Base-by-base conservation (phyloP, 2,888 invertebrate species). In the Apantesis nais region DNA sequence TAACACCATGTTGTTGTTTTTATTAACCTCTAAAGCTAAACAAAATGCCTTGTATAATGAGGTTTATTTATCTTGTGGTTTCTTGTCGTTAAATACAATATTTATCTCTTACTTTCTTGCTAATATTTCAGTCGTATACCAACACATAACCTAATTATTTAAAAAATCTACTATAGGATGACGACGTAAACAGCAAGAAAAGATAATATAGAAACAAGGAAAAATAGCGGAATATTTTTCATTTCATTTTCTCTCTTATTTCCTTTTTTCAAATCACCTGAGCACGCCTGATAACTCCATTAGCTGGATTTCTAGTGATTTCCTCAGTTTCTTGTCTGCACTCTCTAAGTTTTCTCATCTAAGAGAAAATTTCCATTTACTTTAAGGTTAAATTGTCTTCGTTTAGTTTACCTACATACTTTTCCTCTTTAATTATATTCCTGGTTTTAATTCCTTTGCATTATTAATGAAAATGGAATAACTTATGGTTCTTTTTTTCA, bases 301-400 rank as follows among this genome's bases (percentile, higher is more conserved):
- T 88, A 88, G 79, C 80, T 74, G 74, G 71, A 74, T 84, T 87
- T 83, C 80, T 81, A 79, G 84, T 79, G 85, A 84, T 86, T 88
- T 89, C 81, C 85, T 86, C 79, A 61, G 78, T 83, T 84, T 82
- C 80, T 79, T 79, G 78, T 76, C 79, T 79, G 72, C 72, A 74
- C 72, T 74, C 60, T 67, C 72, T 81, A 86, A 89, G 86, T 89
- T 91, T 90, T 88, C 86, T 86, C 87, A 89, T 90, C 87, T 81
- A 78, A 72, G 74, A 79, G 79, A 84, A 76, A 86, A 86, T 85
- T 85, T 86, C 84, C 71, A 89, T 88, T 88, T 88, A 84, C 84
- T 81, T 72, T 76, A 79, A 75, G 78, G 80, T 86, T 83, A 79
- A 83, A 78, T 79, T 79, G 74, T 82, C 69, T 81, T 78, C 80